These are phyloP conservation scores for Xyrauchen texanus DNA, from an alignment of 2,113 vertebrate genomes.

Conservation along the genomic window DNA sequence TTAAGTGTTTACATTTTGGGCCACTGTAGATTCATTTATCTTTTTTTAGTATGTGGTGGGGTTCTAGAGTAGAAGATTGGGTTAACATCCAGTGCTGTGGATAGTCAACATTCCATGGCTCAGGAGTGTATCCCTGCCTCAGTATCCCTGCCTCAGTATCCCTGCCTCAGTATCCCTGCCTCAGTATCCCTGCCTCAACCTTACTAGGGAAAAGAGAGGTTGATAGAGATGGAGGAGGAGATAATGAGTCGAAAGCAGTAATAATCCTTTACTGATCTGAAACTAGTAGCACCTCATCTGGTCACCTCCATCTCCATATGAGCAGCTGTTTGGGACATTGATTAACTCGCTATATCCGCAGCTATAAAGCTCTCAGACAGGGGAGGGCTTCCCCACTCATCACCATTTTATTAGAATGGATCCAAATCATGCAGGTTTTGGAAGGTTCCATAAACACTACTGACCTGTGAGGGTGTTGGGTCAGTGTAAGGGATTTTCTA, in stretches of 20 bases:
- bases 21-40: neutral
- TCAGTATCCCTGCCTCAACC: no score
- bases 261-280: slow-evolving; percentile 5
- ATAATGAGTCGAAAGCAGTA: neutral
- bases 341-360: neutral
- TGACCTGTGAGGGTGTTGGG: neutral
- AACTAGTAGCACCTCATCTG: neutral
- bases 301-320: neutral
- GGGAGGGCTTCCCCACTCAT: neutral
- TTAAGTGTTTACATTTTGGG: no score
- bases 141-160: no score
- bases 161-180: no score
- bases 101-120: slow-evolving; percentile 34
- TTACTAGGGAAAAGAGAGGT: neutral
- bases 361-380: slow-evolving; percentile 12
- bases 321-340: slow-evolving; percentile 3
- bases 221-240: neutral
- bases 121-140: no score
- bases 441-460: neutral
- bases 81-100: slow-evolving; percentile 6
- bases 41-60: no score
- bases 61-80: neutral
- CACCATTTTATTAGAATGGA: slow-evolving; percentile 26
- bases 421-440: neutral
- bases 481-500: no score